These are phyloP conservation scores for Alca torda DNA, from an alignment of 2,797 vertebrate genomes.

Conservation along the genomic window DNA sequence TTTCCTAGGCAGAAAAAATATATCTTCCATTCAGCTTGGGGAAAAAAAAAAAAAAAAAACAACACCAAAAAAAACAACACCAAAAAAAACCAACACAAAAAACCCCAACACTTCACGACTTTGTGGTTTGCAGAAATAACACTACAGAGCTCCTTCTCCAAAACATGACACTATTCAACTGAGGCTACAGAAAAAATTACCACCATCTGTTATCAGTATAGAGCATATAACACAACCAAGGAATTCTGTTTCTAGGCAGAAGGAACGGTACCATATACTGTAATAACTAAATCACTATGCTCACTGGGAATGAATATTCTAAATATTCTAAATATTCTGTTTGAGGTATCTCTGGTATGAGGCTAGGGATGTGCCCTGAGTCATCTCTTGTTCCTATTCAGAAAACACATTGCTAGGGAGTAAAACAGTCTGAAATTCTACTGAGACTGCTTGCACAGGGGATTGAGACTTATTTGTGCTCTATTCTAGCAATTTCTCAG, in stretches of 20 bases:
- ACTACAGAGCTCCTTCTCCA: neutral
- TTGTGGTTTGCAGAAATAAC: constrained; percentile 39
- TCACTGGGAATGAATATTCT: neutral
- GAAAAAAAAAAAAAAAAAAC: fast-evolving
- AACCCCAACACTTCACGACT: neutral
- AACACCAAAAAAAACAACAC: neutral
- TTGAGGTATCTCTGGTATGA: neutral
- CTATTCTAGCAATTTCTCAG: neutral
- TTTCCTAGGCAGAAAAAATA: neutral
- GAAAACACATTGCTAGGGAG: neutral
- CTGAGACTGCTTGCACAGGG: neutral
- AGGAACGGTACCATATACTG: neutral
- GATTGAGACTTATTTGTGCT: neutral
- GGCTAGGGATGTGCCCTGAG: neutral
- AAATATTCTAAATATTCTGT: constrained; percentile 36
- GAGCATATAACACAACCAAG: neutral
- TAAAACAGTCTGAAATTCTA: neutral
- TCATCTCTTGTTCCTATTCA: neutral
- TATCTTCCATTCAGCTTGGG: neutral
- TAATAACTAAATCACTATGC: neutral
- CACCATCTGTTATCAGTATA: constrained; percentile 47
- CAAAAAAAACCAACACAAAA: neutral
- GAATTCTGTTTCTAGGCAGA: constrained; percentile 52
- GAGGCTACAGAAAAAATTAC: constrained; percentile 24
- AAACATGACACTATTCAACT: neutral